Percentiles rank a stretch among this genome's conserved stretches.
Conservation (phyloP, 2,797 vertebrate species). For the Aldrovandia affinis region DNA sequence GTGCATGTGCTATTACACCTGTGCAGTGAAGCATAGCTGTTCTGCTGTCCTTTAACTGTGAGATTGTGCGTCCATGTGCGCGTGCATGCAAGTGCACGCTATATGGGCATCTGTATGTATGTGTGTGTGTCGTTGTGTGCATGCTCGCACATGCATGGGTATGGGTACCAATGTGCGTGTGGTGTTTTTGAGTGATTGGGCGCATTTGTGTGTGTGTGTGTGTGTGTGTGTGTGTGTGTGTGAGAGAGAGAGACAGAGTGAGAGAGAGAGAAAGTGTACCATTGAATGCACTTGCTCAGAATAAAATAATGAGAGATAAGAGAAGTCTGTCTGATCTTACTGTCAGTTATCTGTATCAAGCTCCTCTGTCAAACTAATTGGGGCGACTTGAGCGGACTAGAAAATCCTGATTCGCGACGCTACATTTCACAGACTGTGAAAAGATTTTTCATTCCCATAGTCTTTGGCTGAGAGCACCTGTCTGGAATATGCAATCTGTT, state of each 20-base stretch:
- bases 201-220: slow-evolving; percentile 15
- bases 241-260: neutral
- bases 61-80: slow-evolving; percentile 8
- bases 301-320: neutral
- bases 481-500: slow-evolving; percentile 58
- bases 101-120: neutral
- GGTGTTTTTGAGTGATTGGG: neutral
- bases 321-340: slow-evolving; percentile 1
- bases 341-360: neutral
- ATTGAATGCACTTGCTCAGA: neutral
- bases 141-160: neutral
- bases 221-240: slow-evolving; percentile 10
- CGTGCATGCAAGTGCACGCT: neutral
- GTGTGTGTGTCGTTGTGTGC: slow-evolving; percentile 4
- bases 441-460: slow-evolving; percentile 29
- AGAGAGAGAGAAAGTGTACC: neutral
- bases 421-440: slow-evolving; percentile 29
- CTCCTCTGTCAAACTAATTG: slow-evolving; percentile 36
- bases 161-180: neutral
- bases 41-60: neutral
- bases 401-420: slow-evolving; percentile 22
- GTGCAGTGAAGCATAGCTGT: neutral
- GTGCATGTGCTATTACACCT: neutral
- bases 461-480: slow-evolving; percentile 25
- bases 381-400: slow-evolving; percentile 16